Evolutionary conservation across 2,113 vertebrate genomes (phyloP).

Genomic region (Beaufortia kweichowensis): DNA sequence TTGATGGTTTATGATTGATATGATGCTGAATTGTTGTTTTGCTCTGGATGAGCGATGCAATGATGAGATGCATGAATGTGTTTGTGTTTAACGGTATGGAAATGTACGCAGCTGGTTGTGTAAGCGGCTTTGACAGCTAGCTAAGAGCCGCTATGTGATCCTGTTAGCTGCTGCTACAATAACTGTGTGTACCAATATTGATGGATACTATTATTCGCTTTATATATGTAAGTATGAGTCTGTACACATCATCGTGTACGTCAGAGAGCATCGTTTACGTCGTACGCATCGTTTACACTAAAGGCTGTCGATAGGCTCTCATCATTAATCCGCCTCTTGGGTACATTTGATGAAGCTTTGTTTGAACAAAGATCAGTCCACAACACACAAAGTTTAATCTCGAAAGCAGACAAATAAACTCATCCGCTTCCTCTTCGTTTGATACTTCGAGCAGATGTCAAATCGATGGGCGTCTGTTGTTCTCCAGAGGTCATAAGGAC

Average conservation of each 20-base stretch:
- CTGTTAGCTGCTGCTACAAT: conserved; percentile 11
- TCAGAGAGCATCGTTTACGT: too few relatives aligned
- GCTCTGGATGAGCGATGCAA: not conserved
- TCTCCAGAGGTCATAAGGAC: conserved; percentile 25
- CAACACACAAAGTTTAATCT: not conserved
- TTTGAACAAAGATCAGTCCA: not conserved
- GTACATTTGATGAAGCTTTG: not conserved
- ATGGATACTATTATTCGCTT: not conserved
- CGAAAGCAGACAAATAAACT: not conserved
- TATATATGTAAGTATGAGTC: not conserved
- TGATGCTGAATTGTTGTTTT: not conserved
- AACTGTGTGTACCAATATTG: not conserved
- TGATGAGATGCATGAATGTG: not conserved
- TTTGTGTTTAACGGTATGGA: not conserved
- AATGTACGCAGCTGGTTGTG: conserved; percentile 14
- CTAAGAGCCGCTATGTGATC: conserved; percentile 36
- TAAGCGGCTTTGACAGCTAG: conserved; percentile 39
- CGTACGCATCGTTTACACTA: not conserved
- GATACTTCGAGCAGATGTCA: not conserved
- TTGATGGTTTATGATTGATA: not conserved
- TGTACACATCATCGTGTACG: not conserved
- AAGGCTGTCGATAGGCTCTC: not conserved
- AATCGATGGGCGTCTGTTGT: conserved; percentile 1
- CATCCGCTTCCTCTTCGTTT: not conserved
- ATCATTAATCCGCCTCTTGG: not conserved